Evolutionary conservation across 1,140 invertebrate genomes (phyloP).

Genomic region (Lepidostoma basale): DNA sequence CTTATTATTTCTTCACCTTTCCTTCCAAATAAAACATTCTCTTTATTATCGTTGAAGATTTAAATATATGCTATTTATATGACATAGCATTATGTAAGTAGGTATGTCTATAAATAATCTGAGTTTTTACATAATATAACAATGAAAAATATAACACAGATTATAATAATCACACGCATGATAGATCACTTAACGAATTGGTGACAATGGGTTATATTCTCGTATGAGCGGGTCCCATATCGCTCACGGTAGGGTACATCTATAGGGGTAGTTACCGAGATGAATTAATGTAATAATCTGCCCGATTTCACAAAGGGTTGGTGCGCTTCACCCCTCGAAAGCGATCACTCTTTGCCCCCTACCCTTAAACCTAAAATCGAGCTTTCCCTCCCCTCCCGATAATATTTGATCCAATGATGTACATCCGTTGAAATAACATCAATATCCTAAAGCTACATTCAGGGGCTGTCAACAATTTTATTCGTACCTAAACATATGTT

Average conservation of each 20-base stretch:
- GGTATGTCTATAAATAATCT: too few species aligned
- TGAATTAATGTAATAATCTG: not conserved
- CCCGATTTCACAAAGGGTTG: not conserved
- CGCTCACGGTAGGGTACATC: too few species aligned
- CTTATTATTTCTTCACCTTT: too few species aligned
- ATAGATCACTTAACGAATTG: constrained; percentile 8
- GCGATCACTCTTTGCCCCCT: not conserved
- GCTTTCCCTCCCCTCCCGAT: not conserved
- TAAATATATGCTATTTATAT: too few species aligned
- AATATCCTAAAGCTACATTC: constrained; percentile 18
- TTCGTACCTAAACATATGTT: too few species aligned
- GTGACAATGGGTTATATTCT: not conserved
- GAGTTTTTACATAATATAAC: too few species aligned
- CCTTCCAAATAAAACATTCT: too few species aligned
- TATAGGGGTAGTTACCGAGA: not conserved
- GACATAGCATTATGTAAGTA: too few species aligned
- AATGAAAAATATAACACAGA: not conserved
- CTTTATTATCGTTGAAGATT: too few species aligned
- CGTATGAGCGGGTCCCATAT: not conserved
- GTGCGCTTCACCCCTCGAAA: not conserved
- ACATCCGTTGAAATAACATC: constrained; percentile 18
- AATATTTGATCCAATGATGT: constrained; percentile 21
- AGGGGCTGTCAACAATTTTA: not conserved
- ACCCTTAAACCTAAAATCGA: not conserved
- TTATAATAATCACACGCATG: constrained; percentile 5